phyloP scores from a whole-genome alignment of 2,113 vertebrate genomes.

The Nothocercus julius region DNA sequence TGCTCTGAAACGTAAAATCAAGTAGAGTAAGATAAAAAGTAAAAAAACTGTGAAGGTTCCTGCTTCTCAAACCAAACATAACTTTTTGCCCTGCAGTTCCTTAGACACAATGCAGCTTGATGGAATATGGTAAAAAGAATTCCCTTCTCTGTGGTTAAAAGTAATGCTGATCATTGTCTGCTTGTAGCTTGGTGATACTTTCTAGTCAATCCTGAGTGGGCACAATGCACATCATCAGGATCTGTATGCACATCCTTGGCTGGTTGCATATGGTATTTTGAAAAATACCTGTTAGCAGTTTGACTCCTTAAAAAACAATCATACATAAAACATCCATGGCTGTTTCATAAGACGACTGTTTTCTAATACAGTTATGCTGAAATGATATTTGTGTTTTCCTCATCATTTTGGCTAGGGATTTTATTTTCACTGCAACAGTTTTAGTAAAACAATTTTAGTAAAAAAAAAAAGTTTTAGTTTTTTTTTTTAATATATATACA shows the following conservation, averaged over 20 bases:
- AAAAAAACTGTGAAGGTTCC: background rate
- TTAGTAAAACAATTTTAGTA: too few species aligned
- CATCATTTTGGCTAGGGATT: background rate
- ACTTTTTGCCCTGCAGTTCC: background rate
- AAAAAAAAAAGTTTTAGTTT: too few species aligned
- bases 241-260: background rate
- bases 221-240: background rate
- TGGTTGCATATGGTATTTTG: background rate
- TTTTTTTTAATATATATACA: too few species aligned
- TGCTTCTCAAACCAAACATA: background rate
- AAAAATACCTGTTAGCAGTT: too few species aligned
- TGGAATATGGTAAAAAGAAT: background rate
- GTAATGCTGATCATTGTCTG: background rate
- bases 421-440: background rate
- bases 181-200: background rate
- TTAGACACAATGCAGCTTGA: background rate
- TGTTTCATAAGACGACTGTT: background rate
- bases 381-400: background rate
- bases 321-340: background rate
- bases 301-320: background rate
- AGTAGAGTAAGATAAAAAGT: background rate
- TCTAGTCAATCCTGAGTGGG: background rate
- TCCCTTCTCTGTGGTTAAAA: background rate
- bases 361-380: background rate
- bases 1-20: background rate